Evolutionary conservation across 2,113 vertebrate species (phyloP), one percentile per base, ranked within the genome.

Genomic region (Mesoclemmys tuberculata): DNA sequence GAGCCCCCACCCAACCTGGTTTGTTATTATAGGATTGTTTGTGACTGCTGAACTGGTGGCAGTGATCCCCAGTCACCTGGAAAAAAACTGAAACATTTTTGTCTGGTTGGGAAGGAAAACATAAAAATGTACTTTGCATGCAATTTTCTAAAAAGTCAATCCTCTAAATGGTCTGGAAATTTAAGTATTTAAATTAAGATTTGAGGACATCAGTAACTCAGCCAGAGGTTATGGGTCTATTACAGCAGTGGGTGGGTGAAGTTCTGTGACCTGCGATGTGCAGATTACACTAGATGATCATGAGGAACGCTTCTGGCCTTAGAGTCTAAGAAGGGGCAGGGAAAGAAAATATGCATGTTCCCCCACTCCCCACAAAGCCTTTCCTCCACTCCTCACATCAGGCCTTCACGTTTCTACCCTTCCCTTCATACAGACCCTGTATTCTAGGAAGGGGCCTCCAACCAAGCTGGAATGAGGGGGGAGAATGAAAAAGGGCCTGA

Each of bases 71-170:
- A 87, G 94, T 93, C 93, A 96, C 95, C 88, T 51, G 24, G 4
- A 74, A 77, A 31, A 6, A 51, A 84, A 18, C 92, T 41, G 92
- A 96, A 94, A 90, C 85, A 90, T 71, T 68, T 94, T 96, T 95
- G 90, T 68, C 93, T 92, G 78, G 91, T 81, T 14, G 87, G 91
- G 93, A 96, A 95, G 91, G 0, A 35, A 24, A 80, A 55, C 68
- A 27, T 16, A 95, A 94, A 96, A 96, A 96, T 41, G 90, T 16
- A 93, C 92, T 93, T 9, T 87, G 91, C 38, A 6, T 1, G 94
- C 93, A 85, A 35, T 71, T 90, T 68, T 35, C 18, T 14, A 46
- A 77, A 74, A 74, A 46, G 41, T 77, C 41, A 46, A 46, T 27
- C 16, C 77, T 38, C 3, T 35, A 55, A 26, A 11, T 80, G 24